These are phyloP conservation scores for Brachionus sp. DNA, from an alignment of 1,140 invertebrate genomes.

Conservation along the genomic window DNA sequence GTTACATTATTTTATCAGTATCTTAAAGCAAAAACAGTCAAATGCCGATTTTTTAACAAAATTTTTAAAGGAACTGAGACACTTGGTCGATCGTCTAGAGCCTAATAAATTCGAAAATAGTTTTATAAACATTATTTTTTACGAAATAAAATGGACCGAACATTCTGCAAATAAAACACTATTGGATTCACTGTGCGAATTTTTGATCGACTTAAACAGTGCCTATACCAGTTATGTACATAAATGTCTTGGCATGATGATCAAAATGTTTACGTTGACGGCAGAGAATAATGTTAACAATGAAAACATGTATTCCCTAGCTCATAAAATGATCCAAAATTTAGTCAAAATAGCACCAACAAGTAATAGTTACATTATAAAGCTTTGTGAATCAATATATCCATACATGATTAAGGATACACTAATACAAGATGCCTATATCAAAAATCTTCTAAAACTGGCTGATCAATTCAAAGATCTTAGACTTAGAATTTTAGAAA, in stretches of 20 bases:
- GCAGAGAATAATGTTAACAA: neutral
- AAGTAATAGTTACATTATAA: neutral
- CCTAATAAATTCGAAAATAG: neutral
- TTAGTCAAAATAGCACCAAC: slow-evolving; percentile 33
- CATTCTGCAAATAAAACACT: neutral
- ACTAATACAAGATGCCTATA: slow-evolving; percentile 64
- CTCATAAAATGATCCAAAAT: slow-evolving; percentile 19
- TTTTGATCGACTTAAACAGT: slow-evolving; percentile 41
- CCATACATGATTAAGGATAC: slow-evolving; percentile 66
- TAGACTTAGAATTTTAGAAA: slow-evolving; percentile 64
- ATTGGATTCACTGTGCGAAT: neutral
- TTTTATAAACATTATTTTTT: slow-evolving; percentile 29
- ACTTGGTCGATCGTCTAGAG: slow-evolving; percentile 3
- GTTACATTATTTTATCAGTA: neutral
- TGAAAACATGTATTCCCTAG: slow-evolving; percentile 5
- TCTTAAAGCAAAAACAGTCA: slow-evolving; percentile 14
- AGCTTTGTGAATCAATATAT: slow-evolving; percentile 56
- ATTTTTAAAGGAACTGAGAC: neutral
- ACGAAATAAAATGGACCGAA: slow-evolving; percentile 33
- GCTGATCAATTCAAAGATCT: slow-evolving; percentile 66
- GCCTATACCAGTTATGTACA: slow-evolving; percentile 38
- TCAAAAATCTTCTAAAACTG: slow-evolving; percentile 67
- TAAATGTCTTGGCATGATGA: slow-evolving; percentile 31
- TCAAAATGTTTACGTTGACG: slow-evolving; percentile 22
- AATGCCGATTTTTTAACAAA: neutral